Conservation (phyloP, 2,888 invertebrate species). For the Bhutanitis thaidina region DNA sequence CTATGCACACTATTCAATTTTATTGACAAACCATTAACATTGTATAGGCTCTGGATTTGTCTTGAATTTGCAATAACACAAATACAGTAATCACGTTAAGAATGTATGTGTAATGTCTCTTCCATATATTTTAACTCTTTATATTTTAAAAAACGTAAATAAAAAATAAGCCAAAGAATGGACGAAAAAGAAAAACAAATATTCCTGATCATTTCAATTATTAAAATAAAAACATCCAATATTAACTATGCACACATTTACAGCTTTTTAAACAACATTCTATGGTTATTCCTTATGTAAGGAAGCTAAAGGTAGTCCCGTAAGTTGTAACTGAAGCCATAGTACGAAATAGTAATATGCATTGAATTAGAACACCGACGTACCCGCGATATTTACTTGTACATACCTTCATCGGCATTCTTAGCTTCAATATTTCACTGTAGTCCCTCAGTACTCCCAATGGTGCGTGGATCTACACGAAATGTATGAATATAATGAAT, state of each 20-base stretch:
- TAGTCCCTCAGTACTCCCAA: slow-evolving; percentile 90
- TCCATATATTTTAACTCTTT: too few relatives aligned
- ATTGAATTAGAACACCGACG: slow-evolving; percentile 1
- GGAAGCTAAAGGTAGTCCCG: too few relatives aligned
- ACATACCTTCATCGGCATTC: slow-evolving; percentile 94
- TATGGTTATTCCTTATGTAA: slow-evolving; percentile 2
- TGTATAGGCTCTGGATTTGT: neutral
- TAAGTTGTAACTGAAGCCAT: too few relatives aligned
- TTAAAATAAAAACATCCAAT: neutral
- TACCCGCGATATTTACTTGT: neutral
- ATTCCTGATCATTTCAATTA: neutral
- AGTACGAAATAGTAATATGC: slow-evolving; percentile 2
- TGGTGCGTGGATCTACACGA: slow-evolving; percentile 89
- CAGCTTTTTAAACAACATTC: neutral
- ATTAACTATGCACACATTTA: neutral
- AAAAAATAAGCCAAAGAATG: neutral
- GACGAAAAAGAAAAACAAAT: neutral
- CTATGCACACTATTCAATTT: neutral
- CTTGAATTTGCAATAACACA: too few relatives aligned
- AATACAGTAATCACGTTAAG: too few relatives aligned
- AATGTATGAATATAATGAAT: too few relatives aligned
- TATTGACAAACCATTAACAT: neutral
- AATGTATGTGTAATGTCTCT: too few relatives aligned
- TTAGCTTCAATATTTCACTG: slow-evolving; percentile 93
- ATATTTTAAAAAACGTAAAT: too few relatives aligned